A percentile compares a stretch with the other conserved stretches of the same genome.
phyloP scores from a whole-genome alignment of 2,797 vertebrate genomes.

The Lophius americanus region DNA sequence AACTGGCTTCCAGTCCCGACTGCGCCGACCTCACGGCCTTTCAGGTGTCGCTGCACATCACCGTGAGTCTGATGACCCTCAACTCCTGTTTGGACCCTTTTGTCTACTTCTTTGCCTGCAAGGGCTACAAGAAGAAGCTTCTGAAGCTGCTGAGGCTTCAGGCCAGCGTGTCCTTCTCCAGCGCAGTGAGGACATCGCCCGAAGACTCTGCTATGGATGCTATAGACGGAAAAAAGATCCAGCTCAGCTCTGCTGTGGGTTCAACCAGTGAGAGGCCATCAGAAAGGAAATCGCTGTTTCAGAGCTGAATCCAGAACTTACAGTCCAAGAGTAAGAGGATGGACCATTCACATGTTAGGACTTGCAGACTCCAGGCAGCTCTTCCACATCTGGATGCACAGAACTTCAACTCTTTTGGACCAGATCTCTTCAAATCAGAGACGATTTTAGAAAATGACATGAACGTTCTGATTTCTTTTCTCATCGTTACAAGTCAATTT shows the following conservation, averaged over 20 bases:
- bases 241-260: constrained; percentile 40
- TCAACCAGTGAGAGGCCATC: constrained; percentile 30
- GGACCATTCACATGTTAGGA: neutral
- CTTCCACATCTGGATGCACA: neutral
- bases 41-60: constrained; percentile 93
- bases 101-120: constrained; percentile 98
- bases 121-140: constrained; percentile 95
- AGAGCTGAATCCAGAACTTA: neutral
- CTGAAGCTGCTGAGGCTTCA: constrained; percentile 88
- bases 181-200: constrained; percentile 85
- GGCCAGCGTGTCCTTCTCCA: constrained; percentile 91
- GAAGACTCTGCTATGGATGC: constrained; percentile 90
- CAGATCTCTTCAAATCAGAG: constrained; percentile 3
- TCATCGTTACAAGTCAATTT: neutral
- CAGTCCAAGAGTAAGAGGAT: neutral
- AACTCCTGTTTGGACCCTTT: constrained; percentile 96
- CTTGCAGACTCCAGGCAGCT: no score
- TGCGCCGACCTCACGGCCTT: constrained; percentile 86
- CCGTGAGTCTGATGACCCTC: constrained; percentile 94
- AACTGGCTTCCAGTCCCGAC: constrained; percentile 76
- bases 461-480: neutral
- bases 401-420: neutral
- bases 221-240: constrained; percentile 74
- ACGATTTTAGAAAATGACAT: neutral
- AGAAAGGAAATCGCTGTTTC: constrained; percentile 31